phyloP scores from a whole-genome alignment of 2,113 vertebrate species.

The Ochotona princeps region DNA sequence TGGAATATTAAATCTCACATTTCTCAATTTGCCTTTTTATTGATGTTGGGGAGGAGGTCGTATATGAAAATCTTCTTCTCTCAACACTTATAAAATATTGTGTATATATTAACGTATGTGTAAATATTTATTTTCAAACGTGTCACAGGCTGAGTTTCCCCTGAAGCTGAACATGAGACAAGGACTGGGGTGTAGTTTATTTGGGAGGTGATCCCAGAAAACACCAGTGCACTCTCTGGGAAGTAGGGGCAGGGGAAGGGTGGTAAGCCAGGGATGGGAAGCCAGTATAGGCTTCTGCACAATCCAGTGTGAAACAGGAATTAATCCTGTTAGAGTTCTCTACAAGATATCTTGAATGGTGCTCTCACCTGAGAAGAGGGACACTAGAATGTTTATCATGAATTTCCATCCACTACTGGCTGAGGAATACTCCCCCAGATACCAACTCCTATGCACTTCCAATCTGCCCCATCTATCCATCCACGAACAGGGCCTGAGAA shows the following conservation, averaged over 20 bases:
- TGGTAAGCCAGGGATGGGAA: neutral
- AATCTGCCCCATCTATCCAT: neutral
- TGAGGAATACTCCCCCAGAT: neutral
- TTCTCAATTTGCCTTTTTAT: constrained; percentile 79
- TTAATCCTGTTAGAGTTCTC: neutral
- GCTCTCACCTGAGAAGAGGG: neutral
- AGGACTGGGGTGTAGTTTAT: constrained; percentile 39
- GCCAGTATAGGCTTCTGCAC: neutral
- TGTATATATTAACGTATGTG: constrained; percentile 57
- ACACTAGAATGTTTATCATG: neutral
- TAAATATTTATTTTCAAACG: constrained; percentile 72
- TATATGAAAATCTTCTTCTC: constrained; percentile 69
- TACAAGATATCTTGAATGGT: neutral
- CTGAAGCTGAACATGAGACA: constrained; percentile 6
- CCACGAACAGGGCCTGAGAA: neutral
- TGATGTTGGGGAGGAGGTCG: constrained; percentile 70
- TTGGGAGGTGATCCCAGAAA: constrained; percentile 34
- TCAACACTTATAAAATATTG: constrained; percentile 72
- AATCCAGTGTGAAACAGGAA: neutral
- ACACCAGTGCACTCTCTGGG: neutral
- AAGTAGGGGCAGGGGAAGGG: neutral
- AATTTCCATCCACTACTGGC: neutral
- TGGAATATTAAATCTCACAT: constrained; percentile 80
- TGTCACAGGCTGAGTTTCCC: constrained; percentile 21
- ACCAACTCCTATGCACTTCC: neutral